These are phyloP conservation scores for Cercopithecus mona DNA, from an alignment of 2,113 vertebrate species.

Conservation along the genomic window DNA sequence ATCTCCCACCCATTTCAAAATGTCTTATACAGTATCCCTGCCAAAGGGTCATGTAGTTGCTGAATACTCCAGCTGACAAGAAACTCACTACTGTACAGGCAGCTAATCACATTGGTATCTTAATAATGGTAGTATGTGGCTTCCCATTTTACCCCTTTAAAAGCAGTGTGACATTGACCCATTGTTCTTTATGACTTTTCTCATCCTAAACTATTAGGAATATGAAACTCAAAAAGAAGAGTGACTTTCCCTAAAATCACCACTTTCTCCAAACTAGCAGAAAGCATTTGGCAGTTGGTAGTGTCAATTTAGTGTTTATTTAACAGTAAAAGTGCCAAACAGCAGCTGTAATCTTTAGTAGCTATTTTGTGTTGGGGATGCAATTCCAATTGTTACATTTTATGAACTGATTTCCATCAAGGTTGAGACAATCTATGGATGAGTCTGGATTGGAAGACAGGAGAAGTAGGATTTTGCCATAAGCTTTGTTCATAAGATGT, in stretches of 20 bases:
- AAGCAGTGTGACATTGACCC: slow-evolving; percentile 27
- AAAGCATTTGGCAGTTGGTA: slow-evolving; percentile 30
- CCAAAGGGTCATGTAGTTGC: neutral
- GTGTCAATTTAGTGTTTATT: slow-evolving; percentile 19
- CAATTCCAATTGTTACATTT: slow-evolving; percentile 9
- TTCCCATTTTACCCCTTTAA: slow-evolving; percentile 14
- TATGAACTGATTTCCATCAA: slow-evolving; percentile 6
- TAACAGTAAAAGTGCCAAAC: slow-evolving; percentile 42
- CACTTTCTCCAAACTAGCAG: neutral
- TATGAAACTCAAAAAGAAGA: too few relatives aligned
- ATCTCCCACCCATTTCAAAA: neutral
- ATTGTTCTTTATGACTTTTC: neutral
- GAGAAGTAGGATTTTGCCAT: neutral
- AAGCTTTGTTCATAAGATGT: neutral
- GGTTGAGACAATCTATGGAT: neutral
- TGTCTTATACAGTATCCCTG: neutral
- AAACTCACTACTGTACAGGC: neutral
- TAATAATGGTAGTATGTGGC: neutral
- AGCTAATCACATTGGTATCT: neutral
- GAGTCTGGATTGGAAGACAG: neutral
- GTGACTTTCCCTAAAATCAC: too few relatives aligned
- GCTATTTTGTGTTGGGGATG: neutral
- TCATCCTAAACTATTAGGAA: neutral
- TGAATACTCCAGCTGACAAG: neutral
- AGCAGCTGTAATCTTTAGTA: slow-evolving; percentile 46